phyloP scores from a whole-genome alignment of 2,888 invertebrate species.

The Resseliella maxima region DNA sequence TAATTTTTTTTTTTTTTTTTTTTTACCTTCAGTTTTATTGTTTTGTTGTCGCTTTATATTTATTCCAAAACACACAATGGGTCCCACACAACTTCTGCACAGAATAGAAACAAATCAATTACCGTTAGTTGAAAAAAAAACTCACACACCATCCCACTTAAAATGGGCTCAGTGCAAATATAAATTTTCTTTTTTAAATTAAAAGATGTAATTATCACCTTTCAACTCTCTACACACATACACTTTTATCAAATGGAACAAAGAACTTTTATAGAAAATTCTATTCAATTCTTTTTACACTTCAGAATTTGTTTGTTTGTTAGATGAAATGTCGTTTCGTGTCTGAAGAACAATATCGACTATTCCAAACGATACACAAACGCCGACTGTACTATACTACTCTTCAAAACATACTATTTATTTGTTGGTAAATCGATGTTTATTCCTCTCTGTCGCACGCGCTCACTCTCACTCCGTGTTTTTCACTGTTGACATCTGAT shows the following conservation, averaged over 20 bases:
- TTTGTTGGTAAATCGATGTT: not conserved
- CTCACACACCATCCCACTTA: not conserved
- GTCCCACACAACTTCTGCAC: not conserved
- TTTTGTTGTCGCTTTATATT: not conserved
- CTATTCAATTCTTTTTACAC: not conserved
- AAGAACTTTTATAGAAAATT: not conserved
- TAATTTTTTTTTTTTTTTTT: not conserved
- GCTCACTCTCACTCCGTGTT: too few species aligned
- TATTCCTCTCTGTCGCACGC: not conserved
- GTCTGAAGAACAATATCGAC: not conserved
- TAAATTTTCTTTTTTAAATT: not conserved
- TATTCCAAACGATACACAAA: conserved; percentile 6
- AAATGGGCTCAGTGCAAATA: too few species aligned
- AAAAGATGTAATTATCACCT: conserved; percentile 24
- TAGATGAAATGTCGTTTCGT: not conserved
- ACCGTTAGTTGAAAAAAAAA: not conserved
- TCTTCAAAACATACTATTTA: conserved; percentile 34
- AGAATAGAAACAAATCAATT: not conserved
- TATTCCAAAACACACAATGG: not conserved
- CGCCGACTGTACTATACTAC: not conserved
- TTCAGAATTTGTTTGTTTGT: not conserved
- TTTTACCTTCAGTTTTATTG: too few species aligned
- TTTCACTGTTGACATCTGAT: too few species aligned
- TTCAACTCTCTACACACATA: too few species aligned
- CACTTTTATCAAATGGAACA: not conserved